These are phyloP conservation scores for Psettodes erumei DNA, from an alignment of 2,113 vertebrate genomes.

Conservation along the genomic window DNA sequence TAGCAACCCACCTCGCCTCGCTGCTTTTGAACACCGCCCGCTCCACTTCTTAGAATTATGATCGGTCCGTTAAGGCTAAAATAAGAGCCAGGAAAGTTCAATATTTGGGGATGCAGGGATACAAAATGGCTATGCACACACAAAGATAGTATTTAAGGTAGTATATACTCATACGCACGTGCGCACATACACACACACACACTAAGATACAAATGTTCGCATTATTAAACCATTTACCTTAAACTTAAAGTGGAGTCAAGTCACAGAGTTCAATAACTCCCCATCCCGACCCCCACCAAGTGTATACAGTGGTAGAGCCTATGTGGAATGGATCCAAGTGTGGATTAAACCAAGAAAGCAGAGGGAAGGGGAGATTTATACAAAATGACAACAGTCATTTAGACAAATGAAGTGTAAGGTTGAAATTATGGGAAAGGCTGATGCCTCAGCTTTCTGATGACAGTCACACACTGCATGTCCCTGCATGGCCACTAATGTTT, in stretches of 20 bases:
- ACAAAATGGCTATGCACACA: slow-evolving; percentile 7
- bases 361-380: slow-evolving; percentile 48
- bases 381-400: slow-evolving; percentile 42
- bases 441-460: slow-evolving; percentile 7
- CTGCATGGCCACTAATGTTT: not conserved
- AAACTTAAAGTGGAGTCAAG: slow-evolving; percentile 45
- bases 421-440: not conserved
- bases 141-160: not conserved
- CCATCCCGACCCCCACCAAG: not conserved
- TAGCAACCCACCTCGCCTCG: slow-evolving; percentile 74
- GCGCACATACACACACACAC: not conserved
- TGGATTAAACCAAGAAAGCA: slow-evolving; percentile 65
- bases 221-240: not conserved
- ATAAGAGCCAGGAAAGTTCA: slow-evolving; percentile 53
- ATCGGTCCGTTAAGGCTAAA: slow-evolving; percentile 28
- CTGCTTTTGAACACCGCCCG: slow-evolving; percentile 36
- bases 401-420: slow-evolving; percentile 33
- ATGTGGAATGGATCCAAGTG: slow-evolving; percentile 63
- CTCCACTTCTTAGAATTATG: slow-evolving; percentile 46
- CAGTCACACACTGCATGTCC: not conserved
- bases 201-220: not conserved
- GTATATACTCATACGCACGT: not conserved
- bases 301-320: slow-evolving; percentile 31
- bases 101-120: slow-evolving; percentile 52
- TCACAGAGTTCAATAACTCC: slow-evolving; percentile 48